These are phyloP conservation scores for Aurelia sp. DNA, from an alignment of 30 jellyfish, hydroid and myxozoan genomes.

Conservation along the genomic window DNA sequence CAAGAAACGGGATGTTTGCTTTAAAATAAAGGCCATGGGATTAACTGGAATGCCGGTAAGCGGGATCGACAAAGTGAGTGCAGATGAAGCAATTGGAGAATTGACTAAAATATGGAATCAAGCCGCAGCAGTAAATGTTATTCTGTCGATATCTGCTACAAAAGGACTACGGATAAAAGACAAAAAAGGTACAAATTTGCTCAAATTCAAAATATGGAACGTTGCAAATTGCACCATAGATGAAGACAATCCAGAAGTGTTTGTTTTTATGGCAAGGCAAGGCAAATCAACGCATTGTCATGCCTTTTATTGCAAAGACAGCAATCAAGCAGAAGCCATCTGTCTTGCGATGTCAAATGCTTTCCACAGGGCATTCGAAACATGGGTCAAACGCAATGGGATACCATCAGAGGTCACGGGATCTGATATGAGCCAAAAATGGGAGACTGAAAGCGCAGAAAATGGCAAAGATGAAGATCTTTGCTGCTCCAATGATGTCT, in stretches of 20 bases:
- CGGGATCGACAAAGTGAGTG: conserved; percentile 7
- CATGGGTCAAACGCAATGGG: conserved; percentile 41
- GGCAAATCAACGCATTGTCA: conserved; percentile 40
- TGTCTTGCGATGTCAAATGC: conserved; percentile 62
- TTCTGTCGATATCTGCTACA: conserved; percentile 44
- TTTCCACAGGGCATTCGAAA: conserved; percentile 57
- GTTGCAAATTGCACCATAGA: conserved; percentile 62
- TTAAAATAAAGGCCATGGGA: conserved; percentile 49
- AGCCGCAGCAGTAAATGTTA: conserved; percentile 43
- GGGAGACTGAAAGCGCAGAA: too few species aligned
- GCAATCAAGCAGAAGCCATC: conserved; percentile 56
- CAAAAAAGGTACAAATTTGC: conserved; percentile 47
- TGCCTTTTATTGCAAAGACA: conserved; percentile 56
- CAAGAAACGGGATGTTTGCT: conserved; percentile 27
- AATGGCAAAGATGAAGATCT: too few species aligned
- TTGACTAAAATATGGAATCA: conserved; percentile 27
- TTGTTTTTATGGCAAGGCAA: conserved; percentile 52
- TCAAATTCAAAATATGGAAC: conserved; percentile 40
- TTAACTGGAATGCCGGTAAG: conserved; percentile 40
- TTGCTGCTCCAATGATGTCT: too few species aligned
- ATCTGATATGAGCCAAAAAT: too few species aligned
- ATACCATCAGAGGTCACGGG: background rate
- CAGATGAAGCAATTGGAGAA: conserved; percentile 39
- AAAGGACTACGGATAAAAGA: conserved; percentile 51
- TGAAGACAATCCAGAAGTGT: conserved; percentile 41